phyloP scores from a whole-genome alignment of 2,888 invertebrate genomes.

The Chironomus tentans region DNA sequence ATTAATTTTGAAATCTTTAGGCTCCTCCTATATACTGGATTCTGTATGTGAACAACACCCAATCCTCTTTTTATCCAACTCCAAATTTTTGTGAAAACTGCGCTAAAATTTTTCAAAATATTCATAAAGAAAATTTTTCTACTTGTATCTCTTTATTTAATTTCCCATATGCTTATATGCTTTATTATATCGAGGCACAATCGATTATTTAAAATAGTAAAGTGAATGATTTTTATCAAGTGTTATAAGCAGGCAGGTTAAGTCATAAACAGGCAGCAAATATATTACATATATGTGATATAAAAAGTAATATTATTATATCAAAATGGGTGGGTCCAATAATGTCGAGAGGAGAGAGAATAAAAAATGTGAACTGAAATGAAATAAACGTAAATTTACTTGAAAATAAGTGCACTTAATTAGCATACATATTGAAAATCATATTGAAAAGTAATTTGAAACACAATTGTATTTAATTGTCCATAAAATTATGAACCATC shows the following conservation, averaged over 20 bases:
- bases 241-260: neutral
- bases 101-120: too few relatives aligned
- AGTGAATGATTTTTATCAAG: constrained; percentile 1
- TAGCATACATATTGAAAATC: constrained; percentile 14
- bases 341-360: neutral
- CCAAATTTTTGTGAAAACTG: too few relatives aligned
- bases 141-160: too few relatives aligned
- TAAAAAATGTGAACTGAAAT: too few relatives aligned
- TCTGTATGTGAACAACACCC: too few relatives aligned
- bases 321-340: neutral
- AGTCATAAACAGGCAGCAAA: neutral
- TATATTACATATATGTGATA: neutral
- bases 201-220: neutral
- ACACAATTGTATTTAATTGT: constrained; percentile 26
- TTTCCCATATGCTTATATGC: too few relatives aligned
- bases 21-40: too few relatives aligned
- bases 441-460: constrained; percentile 21
- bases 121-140: too few relatives aligned
- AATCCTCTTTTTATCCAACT: too few relatives aligned
- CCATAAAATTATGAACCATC: constrained; percentile 22
- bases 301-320: neutral
- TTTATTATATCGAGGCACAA: neutral
- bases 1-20: too few relatives aligned
- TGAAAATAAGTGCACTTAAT: neutral
- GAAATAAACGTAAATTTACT: too few relatives aligned